Evolutionary conservation across 92 coral and sea anemone genomes (phyloP).

Genomic region (Metridium senile): DNA sequence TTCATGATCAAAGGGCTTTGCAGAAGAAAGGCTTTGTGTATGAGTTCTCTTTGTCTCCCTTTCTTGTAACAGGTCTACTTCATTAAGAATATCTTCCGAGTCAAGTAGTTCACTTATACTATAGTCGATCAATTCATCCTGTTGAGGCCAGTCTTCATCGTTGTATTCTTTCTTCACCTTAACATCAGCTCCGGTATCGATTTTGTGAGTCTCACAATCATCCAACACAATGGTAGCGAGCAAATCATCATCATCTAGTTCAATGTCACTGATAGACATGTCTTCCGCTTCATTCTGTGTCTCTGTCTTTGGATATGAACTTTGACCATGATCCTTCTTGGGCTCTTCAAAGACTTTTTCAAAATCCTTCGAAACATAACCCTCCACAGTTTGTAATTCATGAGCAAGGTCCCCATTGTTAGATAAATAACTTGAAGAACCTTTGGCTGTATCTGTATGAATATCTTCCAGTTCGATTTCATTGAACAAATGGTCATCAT

Average conservation of each 20-base stretch:
- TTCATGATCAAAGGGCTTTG: neutral
- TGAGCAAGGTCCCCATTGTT: no score
- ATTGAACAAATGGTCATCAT: neutral
- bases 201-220: neutral
- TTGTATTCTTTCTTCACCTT: neutral
- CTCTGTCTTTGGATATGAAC: neutral
- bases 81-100: no score
- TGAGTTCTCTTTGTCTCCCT: no score
- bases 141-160: no score
- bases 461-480: conserved; percentile 1
- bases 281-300: conserved; percentile 1
- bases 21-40: neutral
- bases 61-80: no score
- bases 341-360: neutral
- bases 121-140: neutral
- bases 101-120: neutral
- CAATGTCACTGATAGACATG: neutral
- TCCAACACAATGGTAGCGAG: neutral
- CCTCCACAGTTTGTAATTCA: neutral
- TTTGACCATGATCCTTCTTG: neutral
- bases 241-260: neutral
- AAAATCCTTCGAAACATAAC: neutral
- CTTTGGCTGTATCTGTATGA: neutral
- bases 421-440: no score
- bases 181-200: neutral